phyloP scores from a whole-genome alignment of 2,797 vertebrate genomes.

The Dryobates pubescens region DNA sequence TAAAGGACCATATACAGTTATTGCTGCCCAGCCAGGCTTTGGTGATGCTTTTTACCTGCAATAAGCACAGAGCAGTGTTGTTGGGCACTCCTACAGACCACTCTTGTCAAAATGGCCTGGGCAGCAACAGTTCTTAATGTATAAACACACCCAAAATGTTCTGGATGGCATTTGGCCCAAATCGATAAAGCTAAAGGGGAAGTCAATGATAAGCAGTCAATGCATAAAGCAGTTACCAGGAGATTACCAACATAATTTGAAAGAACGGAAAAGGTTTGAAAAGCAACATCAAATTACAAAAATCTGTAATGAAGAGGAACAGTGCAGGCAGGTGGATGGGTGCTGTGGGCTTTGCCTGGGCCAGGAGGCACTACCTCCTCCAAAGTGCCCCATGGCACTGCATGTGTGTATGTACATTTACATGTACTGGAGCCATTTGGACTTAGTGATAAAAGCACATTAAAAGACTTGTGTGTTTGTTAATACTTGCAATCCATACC shows the following conservation, averaged over 20 bases:
- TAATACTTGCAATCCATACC: background rate
- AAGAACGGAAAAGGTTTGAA: background rate
- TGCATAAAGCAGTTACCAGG: background rate
- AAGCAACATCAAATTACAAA: background rate
- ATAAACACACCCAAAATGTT: background rate
- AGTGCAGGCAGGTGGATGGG: background rate
- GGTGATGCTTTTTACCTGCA: background rate
- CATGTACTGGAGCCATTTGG: fast-evolving
- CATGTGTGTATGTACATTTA: background rate
- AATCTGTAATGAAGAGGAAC: too few species aligned
- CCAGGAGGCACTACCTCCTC: too few species aligned
- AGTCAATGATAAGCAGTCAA: background rate
- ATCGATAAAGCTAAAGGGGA: background rate
- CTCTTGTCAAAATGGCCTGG: background rate
- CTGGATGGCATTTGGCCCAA: background rate
- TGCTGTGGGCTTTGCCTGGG: too few species aligned
- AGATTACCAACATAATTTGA: background rate
- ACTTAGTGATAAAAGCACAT: fast-evolving
- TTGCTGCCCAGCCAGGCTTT: background rate
- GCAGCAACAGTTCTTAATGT: background rate
- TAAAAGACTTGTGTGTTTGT: background rate
- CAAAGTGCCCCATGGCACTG: background rate
- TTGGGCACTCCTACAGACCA: background rate
- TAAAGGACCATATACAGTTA: background rate
- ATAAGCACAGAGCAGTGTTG: background rate